A percentile compares a stretch with the other conserved stretches of the same genome.
Evolutionary conservation across 1,140 invertebrate genomes (phyloP).

Genomic region (Neotoxoptera formosana): DNA sequence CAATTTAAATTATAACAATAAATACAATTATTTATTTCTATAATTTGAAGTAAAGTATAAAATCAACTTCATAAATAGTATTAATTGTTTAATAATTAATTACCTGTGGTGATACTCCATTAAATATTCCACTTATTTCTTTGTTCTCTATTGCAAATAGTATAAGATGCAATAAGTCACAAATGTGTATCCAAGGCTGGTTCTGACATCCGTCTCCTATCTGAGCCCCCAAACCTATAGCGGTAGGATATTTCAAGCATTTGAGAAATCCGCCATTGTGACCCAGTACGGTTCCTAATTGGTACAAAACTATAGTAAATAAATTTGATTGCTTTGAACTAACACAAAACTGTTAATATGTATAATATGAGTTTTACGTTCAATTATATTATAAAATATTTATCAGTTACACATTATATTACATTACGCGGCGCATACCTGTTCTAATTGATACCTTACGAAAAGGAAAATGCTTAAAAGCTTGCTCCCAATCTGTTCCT

Average conservation of each 20-base stretch:
- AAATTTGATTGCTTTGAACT: neutral
- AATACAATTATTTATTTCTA: too few species aligned
- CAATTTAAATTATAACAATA: too few species aligned
- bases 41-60: neutral
- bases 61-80: neutral
- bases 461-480: constrained; percentile 67
- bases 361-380: too few species aligned
- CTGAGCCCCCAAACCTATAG: constrained; percentile 69
- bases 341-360: neutral
- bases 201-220: constrained; percentile 76
- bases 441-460: constrained; percentile 69
- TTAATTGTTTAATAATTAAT: neutral
- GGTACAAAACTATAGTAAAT: neutral
- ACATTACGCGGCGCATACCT: constrained; percentile 63
- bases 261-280: constrained; percentile 88
- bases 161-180: constrained; percentile 76
- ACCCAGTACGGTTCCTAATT: constrained; percentile 83
- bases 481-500: constrained; percentile 82
- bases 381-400: neutral
- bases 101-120: constrained; percentile 86
- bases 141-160: constrained; percentile 78
- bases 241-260: constrained; percentile 83
- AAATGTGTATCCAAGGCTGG: constrained; percentile 94
- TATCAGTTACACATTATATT: neutral
- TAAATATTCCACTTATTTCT: constrained; percentile 77